Base-by-base conservation (phyloP, 2,888 invertebrate species). In the Drosophila testacea region DNA sequence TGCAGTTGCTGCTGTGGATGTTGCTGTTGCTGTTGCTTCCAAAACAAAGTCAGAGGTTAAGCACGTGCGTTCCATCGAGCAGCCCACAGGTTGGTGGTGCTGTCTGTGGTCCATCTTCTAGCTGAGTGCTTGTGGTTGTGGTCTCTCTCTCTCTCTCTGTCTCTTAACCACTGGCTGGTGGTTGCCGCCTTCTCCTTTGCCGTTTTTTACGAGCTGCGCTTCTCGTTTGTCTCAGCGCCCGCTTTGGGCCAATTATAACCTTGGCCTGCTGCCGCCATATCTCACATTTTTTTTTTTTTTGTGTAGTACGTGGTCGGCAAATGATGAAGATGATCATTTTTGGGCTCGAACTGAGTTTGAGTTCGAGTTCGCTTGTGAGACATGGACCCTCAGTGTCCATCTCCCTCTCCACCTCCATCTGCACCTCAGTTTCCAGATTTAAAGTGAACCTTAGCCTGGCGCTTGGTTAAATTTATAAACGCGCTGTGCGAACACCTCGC, bases 381-480 rank as follows among this genome's bases (percentile, higher is more conserved):
- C 61, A 50, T 55, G 66, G 30, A 41, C 13, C 39, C 44, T 10
- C 36, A 39, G 50, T 27, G 22, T 22, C 34, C 10, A 11, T 22
- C 28, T 6, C 22, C 3, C 7, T 11, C 22, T 27, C 42, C 32
- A 9, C 7, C 32, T 32, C 9, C 6, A 9, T 32, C 7, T 32
- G 1, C 7, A 2, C 22, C 22, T 22, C 22, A 3, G 22, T 22
- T 22, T 22, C 22, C 32, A 9, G 28, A 13, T 50, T 36, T 46
- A 46, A 27, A 50, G 44, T 62, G 71, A 84, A 34, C 10, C 51
- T 51, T 32, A 6, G 44, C 75, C 90, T 91, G 92, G 90, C 92
- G 92, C 92, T 91, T 91, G 84, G 82, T 71, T 46, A 85, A 89
- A 90, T 86, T 91, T 89, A 89, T 90, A 84, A 90, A 90, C 88